Evolutionary conservation across 1,140 invertebrate species (phyloP).

Genomic region (Latrodectus geometricus): DNA sequence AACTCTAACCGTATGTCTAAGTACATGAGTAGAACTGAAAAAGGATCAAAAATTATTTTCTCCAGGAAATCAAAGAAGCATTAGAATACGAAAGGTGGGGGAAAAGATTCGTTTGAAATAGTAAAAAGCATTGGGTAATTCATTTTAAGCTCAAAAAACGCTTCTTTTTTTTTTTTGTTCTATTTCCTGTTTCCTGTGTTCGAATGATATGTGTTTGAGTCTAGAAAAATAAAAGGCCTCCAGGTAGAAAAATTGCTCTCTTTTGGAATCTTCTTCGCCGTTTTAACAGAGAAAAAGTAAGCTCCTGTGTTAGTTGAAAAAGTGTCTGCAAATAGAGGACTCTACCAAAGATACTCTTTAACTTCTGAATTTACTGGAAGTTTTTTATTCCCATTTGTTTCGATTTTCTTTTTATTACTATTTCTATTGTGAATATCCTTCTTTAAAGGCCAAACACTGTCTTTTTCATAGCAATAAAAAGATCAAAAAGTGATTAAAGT

Average conservation of each 20-base stretch:
- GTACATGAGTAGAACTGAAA: too few relatives aligned
- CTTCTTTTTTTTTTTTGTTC: background rate
- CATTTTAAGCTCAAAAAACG: background rate
- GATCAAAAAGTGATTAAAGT: too few relatives aligned
- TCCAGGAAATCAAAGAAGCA: background rate
- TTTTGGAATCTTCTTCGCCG: background rate
- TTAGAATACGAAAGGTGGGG: background rate
- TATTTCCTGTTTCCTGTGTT: background rate
- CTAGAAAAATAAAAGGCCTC: background rate
- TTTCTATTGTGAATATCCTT: too few relatives aligned
- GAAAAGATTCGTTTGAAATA: background rate
- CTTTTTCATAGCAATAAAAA: too few relatives aligned
- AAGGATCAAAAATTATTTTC: too few relatives aligned
- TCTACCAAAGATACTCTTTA: background rate
- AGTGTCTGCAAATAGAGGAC: background rate
- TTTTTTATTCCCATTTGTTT: too few relatives aligned
- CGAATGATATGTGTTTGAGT: constrained; percentile 1
- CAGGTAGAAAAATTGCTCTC: background rate
- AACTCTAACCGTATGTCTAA: too few relatives aligned
- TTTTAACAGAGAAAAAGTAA: too few relatives aligned
- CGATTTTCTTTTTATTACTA: too few relatives aligned
- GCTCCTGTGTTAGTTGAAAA: background rate
- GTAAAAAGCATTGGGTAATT: background rate
- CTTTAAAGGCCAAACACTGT: too few relatives aligned
- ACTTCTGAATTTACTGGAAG: background rate